Evolutionary conservation across 2,888 invertebrate genomes (phyloP), one percentile per base, ranked within the genome.

Genomic region (Troides oblongomaculatus): DNA sequence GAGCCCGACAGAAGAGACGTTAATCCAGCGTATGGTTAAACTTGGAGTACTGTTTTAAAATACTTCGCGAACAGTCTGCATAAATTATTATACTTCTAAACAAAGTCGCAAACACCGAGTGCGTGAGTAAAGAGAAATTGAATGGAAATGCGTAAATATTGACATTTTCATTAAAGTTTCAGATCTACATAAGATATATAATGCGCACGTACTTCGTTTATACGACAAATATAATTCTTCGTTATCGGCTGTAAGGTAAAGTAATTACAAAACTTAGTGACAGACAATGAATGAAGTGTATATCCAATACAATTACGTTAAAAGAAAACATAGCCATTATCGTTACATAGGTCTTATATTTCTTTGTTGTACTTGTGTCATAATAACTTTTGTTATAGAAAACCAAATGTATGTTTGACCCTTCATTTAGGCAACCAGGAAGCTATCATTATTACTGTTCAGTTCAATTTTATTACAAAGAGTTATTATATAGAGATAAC

Each of bases 31-130:
- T 74, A 77, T 73, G 73, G 73, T 71, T 77, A 76, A 78, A 79
- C 77, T 78, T 72, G 8, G 73, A 74, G 77, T 77, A 78, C 76
- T 74, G 73, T 66, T 73, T 74, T 74, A 76, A 74, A 77, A 77
- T 71, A 75, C 73, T 79, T 76, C 74, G 75, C 73, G 63, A 71
- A 75, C 68, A 73, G 70, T 71, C 75, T 82, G 78, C 76, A 84
- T 82, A 82, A 80, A 77, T 79, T 77, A 84, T 79, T 73, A 77
- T 76, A 69, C 75, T 76, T 78, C 74, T 72, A 74, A 72, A 76
- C 75, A 76, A 56, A 59, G 65, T 66, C 21, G 61, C n/a, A 43
- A 78, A 78, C 56, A 59, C 69, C 18, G 62, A 63, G 53, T 66
- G 65, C 59, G 68, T 66, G 65, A 46, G 39, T 62, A 64, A 62